Evolutionary conservation across 2,888 invertebrate genomes (phyloP).

Genomic region (Agriopis leucophaearia): DNA sequence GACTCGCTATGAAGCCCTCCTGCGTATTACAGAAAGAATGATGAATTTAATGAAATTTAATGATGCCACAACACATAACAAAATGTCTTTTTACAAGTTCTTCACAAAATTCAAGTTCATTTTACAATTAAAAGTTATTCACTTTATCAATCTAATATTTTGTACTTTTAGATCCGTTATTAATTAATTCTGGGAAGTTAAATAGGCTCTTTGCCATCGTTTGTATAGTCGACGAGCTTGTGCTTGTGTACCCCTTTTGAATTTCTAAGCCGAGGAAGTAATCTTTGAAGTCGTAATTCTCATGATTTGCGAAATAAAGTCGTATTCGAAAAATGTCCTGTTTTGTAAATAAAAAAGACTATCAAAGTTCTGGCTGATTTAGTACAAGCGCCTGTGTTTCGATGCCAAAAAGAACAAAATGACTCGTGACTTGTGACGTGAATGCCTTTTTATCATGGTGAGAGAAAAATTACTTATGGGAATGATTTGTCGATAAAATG

Average conservation of each 20-base stretch:
- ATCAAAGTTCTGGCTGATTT: too few species aligned
- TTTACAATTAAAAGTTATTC: conserved; percentile 24
- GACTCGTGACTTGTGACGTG: too few species aligned
- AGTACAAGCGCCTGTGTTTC: too few species aligned
- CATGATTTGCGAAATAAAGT: neutral
- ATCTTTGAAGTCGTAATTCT: conserved; percentile 3
- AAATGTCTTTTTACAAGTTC: neutral
- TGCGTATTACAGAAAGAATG: too few species aligned
- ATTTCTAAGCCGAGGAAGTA: conserved; percentile 8
- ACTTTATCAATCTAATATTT: conserved; percentile 23
- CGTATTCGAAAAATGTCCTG: neutral
- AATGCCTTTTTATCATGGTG: too few species aligned
- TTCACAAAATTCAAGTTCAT: neutral
- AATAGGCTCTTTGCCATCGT: conserved; percentile 16
- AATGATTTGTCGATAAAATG: too few species aligned
- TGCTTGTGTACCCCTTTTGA: conserved; percentile 11
- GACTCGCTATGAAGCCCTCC: too few species aligned
- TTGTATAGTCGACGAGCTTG: conserved; percentile 19
- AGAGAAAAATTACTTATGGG: too few species aligned
- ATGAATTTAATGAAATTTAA: too few species aligned
- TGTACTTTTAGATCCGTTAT: conserved; percentile 27
- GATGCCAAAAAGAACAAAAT: too few species aligned
- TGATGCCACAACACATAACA: neutral
- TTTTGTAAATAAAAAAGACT: too few species aligned
- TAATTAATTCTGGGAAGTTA: conserved; percentile 22